Base-by-base conservation (phyloP, 1,140 invertebrate species). In the Lethocerus indicus region DNA sequence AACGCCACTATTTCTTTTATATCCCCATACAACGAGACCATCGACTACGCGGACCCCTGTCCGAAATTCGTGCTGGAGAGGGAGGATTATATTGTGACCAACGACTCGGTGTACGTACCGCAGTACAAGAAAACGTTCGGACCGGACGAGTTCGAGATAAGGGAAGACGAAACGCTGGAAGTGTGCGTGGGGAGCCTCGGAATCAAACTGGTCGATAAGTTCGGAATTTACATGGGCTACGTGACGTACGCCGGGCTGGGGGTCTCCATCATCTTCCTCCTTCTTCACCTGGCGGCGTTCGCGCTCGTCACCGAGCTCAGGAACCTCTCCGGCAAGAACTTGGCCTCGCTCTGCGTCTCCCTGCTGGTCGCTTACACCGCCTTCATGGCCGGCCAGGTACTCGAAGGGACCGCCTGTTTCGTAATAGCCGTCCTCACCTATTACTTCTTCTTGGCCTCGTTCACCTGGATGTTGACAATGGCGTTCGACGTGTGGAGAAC, bases 391-490 rank as follows among this genome's bases (percentile, higher is more conserved):
- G 64, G 64, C 14, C 64, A 65, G 35, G 42, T 49, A 21, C 37
- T 57, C 0, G 46, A 52, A 29, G 59, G 56, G 0, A 45, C 43
- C 3, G 27, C 59, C 3, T 71, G 70, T 51, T 56, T 57, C 13
- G 57, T 61, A 0, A 58, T 70, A 14, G 73, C 67, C 0, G 58
- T 71, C 1, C 44, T 62, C 14, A 66, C 69, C 2, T 72, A 72
- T 51, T 76, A 71, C 57, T 35, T 64, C 26, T 73, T 74, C 56
- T 61, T 76, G 24, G 63, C 68, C 0, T 66, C 73, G 0, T 76
- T 76, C 55, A 70, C 69, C 50, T 77, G 75, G 75, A 75, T 73
- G 69, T 69, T 71, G 39, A 67, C 72, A 1, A 69, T 78, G 61
- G 66, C 74, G 0, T 76, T 68, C 57, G 75, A 76, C 55, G 66